Conservation (phyloP, 1,140 invertebrate genomes). For the Geopemphigus sp. region DNA sequence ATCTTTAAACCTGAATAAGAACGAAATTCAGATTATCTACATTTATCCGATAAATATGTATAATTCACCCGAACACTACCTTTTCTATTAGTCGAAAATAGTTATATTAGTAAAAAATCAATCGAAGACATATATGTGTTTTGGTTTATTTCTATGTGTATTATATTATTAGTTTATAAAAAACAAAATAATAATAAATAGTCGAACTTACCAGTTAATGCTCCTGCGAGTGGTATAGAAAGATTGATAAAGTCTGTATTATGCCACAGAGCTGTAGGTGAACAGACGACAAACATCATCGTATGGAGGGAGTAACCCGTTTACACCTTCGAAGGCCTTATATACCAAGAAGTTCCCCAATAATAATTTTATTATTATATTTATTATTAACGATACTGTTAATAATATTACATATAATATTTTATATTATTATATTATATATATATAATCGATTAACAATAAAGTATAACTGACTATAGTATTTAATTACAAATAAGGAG, state of each 20-base stretch:
- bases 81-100: too few relatives aligned
- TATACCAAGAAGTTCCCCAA: neutral
- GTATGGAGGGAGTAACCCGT: slow-evolving; percentile 29
- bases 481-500: neutral
- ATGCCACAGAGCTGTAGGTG: neutral
- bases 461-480: too few relatives aligned
- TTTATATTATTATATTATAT: neutral
- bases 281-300: neutral
- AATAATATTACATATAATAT: too few relatives aligned
- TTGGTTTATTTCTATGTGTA: neutral
- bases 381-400: too few relatives aligned
- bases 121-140: too few relatives aligned
- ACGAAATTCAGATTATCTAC: too few relatives aligned
- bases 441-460: too few relatives aligned
- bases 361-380: neutral
- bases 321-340: slow-evolving; percentile 27
- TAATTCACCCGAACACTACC: too few relatives aligned
- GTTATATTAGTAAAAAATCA: neutral
- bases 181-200: slow-evolving; percentile 1
- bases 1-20: too few relatives aligned
- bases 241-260: slow-evolving; percentile 8
- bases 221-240: neutral
- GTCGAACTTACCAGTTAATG: slow-evolving; percentile 21
- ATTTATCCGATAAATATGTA: too few relatives aligned
- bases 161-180: neutral